phyloP scores from a whole-genome alignment of 2,797 vertebrate species.

The Brachyalestes nurse region DNA sequence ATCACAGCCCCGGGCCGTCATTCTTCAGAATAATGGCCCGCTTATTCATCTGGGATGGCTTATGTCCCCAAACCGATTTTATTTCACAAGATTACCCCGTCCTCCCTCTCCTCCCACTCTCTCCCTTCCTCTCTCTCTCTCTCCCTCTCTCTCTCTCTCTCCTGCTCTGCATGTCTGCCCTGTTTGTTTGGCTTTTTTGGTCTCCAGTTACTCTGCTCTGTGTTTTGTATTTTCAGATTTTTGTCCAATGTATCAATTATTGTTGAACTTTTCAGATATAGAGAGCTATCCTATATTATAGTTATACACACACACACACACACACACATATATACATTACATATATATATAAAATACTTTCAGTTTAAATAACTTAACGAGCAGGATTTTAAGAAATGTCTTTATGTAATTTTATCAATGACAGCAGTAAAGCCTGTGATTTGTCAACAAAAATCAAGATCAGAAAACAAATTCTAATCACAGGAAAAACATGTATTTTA shows the following conservation, averaged over 20 bases:
- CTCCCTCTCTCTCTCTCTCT: slow-evolving; percentile 18
- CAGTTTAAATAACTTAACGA: too few relatives aligned
- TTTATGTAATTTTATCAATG: too few relatives aligned
- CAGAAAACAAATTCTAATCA: too few relatives aligned
- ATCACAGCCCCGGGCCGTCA: slow-evolving; percentile 88
- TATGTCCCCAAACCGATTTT: slow-evolving; percentile 81
- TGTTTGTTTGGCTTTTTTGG: slow-evolving; percentile 5
- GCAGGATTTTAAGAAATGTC: too few relatives aligned
- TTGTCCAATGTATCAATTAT: background rate
- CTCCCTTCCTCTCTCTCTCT: slow-evolving; percentile 36
- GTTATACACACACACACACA: too few relatives aligned
- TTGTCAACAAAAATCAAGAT: too few relatives aligned
- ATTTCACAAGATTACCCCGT: slow-evolving; percentile 83
- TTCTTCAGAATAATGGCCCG: slow-evolving; percentile 89
- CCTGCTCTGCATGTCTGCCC: slow-evolving; percentile 10
- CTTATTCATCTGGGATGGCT: slow-evolving; percentile 87
- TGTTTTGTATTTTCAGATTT: background rate
- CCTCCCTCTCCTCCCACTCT: slow-evolving; percentile 60
- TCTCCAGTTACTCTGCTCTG: background rate
- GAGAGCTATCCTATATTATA: too few relatives aligned
- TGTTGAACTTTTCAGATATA: too few relatives aligned
- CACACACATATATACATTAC: too few relatives aligned
- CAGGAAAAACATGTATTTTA: too few relatives aligned
- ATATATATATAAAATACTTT: too few relatives aligned
- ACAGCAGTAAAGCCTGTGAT: too few relatives aligned